Percentiles rank a stretch among this genome's conserved stretches.
These are phyloP conservation scores for Hydractinia echinata DNA, from an alignment of 30 jellyfish, hydroid and myxozoan genomes.

Conservation along the genomic window DNA sequence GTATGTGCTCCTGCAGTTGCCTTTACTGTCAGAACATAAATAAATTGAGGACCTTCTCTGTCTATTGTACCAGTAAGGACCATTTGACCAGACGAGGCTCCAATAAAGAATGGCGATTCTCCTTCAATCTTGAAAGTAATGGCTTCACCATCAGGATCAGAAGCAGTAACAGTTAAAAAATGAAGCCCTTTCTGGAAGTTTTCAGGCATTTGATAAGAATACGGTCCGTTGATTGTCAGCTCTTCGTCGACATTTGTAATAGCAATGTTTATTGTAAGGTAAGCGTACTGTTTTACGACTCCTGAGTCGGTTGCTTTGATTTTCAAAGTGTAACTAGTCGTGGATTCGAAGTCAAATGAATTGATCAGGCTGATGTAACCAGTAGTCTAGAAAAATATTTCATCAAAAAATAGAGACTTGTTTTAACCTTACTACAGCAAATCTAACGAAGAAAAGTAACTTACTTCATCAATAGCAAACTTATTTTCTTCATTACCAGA, in stretches of 20 bases:
- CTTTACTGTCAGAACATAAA: constrained; percentile 21
- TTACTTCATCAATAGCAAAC: neutral
- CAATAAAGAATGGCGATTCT: neutral
- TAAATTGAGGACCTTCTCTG: constrained; percentile 34
- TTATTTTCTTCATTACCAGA: constrained; percentile 1
- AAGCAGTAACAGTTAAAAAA: constrained; percentile 23
- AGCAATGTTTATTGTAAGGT: neutral
- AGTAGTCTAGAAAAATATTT: neutral
- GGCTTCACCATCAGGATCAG: neutral
- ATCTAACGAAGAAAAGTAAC: neutral
- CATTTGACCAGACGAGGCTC: constrained; percentile 30
- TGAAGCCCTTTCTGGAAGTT: neutral
- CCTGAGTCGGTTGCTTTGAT: neutral
- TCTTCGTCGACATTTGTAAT: neutral
- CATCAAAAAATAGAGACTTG: neutral
- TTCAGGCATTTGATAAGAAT: neutral
- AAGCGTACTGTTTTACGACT: neutral
- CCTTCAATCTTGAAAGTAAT: neutral
- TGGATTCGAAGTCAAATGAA: neutral
- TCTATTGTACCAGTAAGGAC: constrained; percentile 45
- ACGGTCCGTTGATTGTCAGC: constrained; percentile 6
- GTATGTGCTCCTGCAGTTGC: constrained; percentile 44
- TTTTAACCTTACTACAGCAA: neutral
- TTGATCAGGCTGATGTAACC: neutral
- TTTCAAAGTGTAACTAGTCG: neutral